Evolutionary conservation across 2,797 vertebrate genomes (phyloP), one percentile per base, ranked within the genome.

Genomic region (Eospalax fontanierii): DNA sequence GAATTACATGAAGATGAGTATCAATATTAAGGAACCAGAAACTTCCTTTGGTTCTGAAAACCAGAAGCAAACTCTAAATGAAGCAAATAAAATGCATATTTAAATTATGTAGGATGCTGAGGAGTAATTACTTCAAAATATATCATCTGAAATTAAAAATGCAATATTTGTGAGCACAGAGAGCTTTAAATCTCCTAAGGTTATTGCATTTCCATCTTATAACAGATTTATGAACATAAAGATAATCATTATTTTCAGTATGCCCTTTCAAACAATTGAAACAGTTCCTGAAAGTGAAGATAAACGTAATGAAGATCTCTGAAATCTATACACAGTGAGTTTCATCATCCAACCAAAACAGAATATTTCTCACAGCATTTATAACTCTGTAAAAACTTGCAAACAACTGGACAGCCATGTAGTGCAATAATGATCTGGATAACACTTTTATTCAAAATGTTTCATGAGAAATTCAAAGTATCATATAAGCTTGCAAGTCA

Each of bases 1-100:
- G 6, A 33, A 70, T 89, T 96, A 22, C 50, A 96, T 90, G 90
- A 96, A 95, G 96, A 40, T 8, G 92, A 86, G 75, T 95, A 80
- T 79, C n/a, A 97, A 95, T 95, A 94, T 38, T 90, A 96, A 90
- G 84, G 26, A 96, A 95, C 95, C 50, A 94, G 65, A 95, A 83
- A 26, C 93, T 87, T 96, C 50, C 84, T 93, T 97, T 95, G 91
- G 78, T 93, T 96, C 65, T 84, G 16, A 85, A 96, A 95, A 73
- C 43, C 75, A 68, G 66, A 30, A 95, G 46, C 87, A 87, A 75
- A 91, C 19, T 75, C 35, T 63, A 40, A 35, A 50, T 18, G 92
- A 95, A 96, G 40, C 80, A 95, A 96, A 96, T n/a, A 63, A 79
- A 61, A 46, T 38, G 24, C 38, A 28, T 70, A 26, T 80, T 22